Evolutionary conservation across 2,113 vertebrate species (phyloP).

Genomic region (Pollachius pollachius): DNA sequence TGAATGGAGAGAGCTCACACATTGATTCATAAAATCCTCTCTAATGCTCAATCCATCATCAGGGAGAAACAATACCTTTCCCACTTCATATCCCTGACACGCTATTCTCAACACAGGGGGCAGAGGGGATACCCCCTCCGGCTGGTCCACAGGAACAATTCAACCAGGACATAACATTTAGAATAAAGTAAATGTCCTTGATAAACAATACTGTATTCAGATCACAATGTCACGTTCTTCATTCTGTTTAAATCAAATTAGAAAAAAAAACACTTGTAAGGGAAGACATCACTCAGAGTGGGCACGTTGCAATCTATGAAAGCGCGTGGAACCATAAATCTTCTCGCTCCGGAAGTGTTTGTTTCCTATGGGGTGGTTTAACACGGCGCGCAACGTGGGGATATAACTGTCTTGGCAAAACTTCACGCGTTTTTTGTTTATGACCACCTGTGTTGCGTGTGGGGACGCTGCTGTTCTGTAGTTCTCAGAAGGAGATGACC

Average conservation of each 20-base stretch:
- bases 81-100: background rate
- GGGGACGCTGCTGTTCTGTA: slow-evolving; percentile 50
- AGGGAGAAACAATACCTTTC: slow-evolving; percentile 46
- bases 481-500: slow-evolving; percentile 50
- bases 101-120: background rate
- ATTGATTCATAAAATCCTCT: slow-evolving; percentile 15
- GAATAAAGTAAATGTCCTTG: background rate
- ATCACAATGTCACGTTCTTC: slow-evolving; percentile 40
- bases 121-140: slow-evolving; percentile 40
- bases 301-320: slow-evolving; percentile 53
- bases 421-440: slow-evolving; percentile 68
- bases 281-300: slow-evolving; percentile 65
- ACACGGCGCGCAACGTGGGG: slow-evolving; percentile 59
- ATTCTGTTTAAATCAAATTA: slow-evolving; percentile 33
- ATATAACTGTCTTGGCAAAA: slow-evolving; percentile 67
- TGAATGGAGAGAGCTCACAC: slow-evolving; percentile 11
- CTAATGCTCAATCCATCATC: slow-evolving; percentile 46
- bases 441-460: slow-evolving; percentile 69
- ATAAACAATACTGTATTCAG: slow-evolving; percentile 50
- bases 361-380: slow-evolving; percentile 71
- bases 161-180: slow-evolving; percentile 16
- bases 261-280: slow-evolving; percentile 40
- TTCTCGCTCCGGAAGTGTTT: slow-evolving; percentile 69
- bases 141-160: slow-evolving; percentile 32
- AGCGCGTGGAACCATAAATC: slow-evolving; percentile 64